Evolutionary conservation across 2,113 vertebrate species (phyloP).

Genomic region (Triplophysa tibetana): DNA sequence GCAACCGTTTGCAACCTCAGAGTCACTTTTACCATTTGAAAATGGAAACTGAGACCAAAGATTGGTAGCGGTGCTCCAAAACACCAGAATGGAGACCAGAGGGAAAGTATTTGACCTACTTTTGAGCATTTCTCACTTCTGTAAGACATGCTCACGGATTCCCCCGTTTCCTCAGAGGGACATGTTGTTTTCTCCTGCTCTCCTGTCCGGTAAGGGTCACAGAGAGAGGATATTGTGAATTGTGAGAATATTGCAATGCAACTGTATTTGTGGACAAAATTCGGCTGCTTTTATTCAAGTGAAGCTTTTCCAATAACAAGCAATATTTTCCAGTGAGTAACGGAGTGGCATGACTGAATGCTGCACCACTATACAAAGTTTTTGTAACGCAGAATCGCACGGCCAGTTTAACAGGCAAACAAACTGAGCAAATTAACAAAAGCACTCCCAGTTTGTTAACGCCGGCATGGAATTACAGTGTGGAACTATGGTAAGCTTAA

Average conservation of each 20-base stretch:
- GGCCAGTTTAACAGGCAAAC: no score
- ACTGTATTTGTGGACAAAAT: no score
- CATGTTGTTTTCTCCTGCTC: constrained; percentile 29
- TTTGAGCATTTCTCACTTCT: constrained; percentile 63
- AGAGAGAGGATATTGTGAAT: constrained; percentile 14
- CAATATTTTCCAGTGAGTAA: no score
- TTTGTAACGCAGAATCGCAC: no score
- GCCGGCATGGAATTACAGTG: no score
- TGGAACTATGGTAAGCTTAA: no score
- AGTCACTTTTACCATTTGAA: constrained; percentile 57
- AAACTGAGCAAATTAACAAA: no score
- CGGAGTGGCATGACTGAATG: not conserved
- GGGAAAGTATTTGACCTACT: constrained; percentile 73
- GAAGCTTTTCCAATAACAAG: not conserved
- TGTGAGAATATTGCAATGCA: not conserved
- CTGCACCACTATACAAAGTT: not conserved
- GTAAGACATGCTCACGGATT: constrained; percentile 59
- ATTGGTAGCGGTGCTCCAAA: constrained; percentile 47
- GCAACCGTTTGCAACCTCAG: constrained; percentile 56
- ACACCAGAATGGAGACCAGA: constrained; percentile 48
- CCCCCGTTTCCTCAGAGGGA: constrained; percentile 46
- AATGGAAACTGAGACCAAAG: constrained; percentile 59
- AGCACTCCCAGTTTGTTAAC: no score
- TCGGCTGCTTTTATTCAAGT: not conserved
- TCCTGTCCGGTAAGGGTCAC: constrained; percentile 25